Conservation (phyloP, 2,797 vertebrate genomes). For the Gymnothorax javanicus region DNA sequence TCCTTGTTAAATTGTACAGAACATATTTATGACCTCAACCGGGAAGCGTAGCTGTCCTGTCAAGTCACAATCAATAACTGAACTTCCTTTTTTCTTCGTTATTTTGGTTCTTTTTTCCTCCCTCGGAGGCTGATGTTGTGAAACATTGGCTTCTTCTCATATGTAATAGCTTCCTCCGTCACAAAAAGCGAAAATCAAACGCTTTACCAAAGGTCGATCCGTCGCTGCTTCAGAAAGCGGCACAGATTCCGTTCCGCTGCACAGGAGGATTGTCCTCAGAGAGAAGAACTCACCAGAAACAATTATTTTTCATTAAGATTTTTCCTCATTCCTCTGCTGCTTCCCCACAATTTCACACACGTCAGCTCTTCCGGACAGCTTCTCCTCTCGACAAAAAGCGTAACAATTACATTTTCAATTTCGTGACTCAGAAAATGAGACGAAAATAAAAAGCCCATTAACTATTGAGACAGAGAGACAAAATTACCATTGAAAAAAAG, state of each 20-base stretch:
- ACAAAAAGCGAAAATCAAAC: slow-evolving; percentile 56
- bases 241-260: slow-evolving; percentile 59
- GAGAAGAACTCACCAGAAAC: slow-evolving; percentile 31
- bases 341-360: slow-evolving; percentile 51
- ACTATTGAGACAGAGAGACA: slow-evolving; percentile 38
- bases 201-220: slow-evolving; percentile 50
- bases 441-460: slow-evolving; percentile 57
- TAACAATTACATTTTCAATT: slow-evolving; percentile 59
- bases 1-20: slow-evolving; percentile 70
- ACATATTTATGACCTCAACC: slow-evolving; percentile 71
- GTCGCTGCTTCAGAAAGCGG: slow-evolving; percentile 47
- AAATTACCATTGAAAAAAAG: slow-evolving; percentile 50
- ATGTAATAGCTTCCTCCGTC: slow-evolving; percentile 55
- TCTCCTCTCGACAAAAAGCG: slow-evolving; percentile 49
- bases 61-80: slow-evolving; percentile 71
- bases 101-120: slow-evolving; percentile 60
- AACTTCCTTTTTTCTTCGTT: slow-evolving; percentile 53
- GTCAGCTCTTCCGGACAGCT: slow-evolving; percentile 51
- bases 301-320: slow-evolving; percentile 53
- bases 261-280: slow-evolving; percentile 57
- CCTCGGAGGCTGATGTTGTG: slow-evolving; percentile 44
- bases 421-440: slow-evolving; percentile 58
- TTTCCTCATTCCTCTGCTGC: slow-evolving; percentile 18
- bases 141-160: slow-evolving; percentile 45
- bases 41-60: slow-evolving; percentile 56